Evolutionary conservation across 2,888 invertebrate species (phyloP).

Genomic region (Pristionchus japonicus): DNA sequence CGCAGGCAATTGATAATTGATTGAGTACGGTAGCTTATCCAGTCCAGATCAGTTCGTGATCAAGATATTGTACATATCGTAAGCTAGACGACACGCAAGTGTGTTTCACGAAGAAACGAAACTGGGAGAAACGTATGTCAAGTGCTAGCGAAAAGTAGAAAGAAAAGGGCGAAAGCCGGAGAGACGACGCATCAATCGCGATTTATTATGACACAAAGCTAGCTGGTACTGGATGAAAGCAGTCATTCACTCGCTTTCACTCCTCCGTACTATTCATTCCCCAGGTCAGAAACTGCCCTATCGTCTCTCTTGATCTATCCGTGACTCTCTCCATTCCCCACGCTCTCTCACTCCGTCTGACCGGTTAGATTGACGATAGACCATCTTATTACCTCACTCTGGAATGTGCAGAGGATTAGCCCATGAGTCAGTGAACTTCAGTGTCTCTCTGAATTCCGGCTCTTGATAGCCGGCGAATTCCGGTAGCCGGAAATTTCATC

Average conservation of each 20-base stretch:
- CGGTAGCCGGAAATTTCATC: neutral
- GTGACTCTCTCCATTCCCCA: no score
- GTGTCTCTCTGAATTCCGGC: slow-evolving; percentile 2
- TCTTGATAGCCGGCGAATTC: no score
- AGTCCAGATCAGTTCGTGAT: neutral
- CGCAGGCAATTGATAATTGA: neutral
- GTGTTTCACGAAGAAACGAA: neutral
- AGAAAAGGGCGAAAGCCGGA: neutral
- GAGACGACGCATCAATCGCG: neutral
- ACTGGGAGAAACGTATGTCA: neutral
- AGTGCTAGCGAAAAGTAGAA: slow-evolving; percentile 22
- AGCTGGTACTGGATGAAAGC: neutral
- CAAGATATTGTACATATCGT: no score
- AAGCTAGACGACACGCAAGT: no score
- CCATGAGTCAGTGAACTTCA: slow-evolving; percentile 6
- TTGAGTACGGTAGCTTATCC: neutral
- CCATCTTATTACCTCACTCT: slow-evolving; percentile 26
- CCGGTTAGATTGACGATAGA: no score
- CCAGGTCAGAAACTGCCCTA: slow-evolving; percentile 12
- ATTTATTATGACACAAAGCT: slow-evolving; percentile 35
- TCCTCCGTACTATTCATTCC: neutral
- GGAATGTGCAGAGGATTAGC: neutral
- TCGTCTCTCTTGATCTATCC: slow-evolving; percentile 6
- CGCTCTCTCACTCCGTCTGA: no score
- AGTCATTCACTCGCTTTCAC: slow-evolving; percentile 7